Percentiles rank a stretch among this genome's conserved stretches.
phyloP scores from a whole-genome alignment of 2,113 vertebrate genomes.

The Vimba vimba region DNA sequence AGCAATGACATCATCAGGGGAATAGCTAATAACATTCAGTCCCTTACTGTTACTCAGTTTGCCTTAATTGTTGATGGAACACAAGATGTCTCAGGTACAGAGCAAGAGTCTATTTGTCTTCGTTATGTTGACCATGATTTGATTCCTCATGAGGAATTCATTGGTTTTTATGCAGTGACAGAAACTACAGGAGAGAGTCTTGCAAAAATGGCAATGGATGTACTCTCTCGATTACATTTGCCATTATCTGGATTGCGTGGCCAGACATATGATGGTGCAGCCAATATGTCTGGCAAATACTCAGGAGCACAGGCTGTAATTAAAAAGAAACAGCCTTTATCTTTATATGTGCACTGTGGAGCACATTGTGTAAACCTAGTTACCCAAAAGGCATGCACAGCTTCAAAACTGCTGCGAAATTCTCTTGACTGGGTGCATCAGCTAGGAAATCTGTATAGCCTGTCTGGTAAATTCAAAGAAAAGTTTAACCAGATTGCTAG shows the following conservation, averaged over 20 bases:
- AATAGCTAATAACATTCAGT: background rate
- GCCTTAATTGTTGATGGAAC: background rate
- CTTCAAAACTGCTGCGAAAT: background rate
- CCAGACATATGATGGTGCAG: conserved; percentile 19
- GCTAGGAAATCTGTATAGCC: background rate
- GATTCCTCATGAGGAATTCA: conserved; percentile 2
- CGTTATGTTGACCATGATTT: background rate
- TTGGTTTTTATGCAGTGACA: background rate
- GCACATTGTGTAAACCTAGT: too few species aligned
- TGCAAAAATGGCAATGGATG: conserved; percentile 1
- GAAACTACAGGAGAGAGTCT: conserved; percentile 15
- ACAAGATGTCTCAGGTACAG: conserved; percentile 3
- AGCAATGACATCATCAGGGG: background rate
- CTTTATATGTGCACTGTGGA: too few species aligned
- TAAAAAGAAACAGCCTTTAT: too few species aligned
- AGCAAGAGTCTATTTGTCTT: conserved; percentile 17
- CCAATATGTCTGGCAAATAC: too few species aligned
- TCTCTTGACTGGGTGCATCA: conserved; percentile 3
- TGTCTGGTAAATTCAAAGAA: background rate
- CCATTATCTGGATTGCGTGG: background rate
- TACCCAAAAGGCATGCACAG: background rate
- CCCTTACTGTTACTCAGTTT: background rate
- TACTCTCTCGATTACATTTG: background rate
- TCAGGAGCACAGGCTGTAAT: too few species aligned
- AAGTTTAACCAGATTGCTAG: background rate